Conservation (phyloP, 1,140 invertebrate genomes). For the Dreissena polymorpha region DNA sequence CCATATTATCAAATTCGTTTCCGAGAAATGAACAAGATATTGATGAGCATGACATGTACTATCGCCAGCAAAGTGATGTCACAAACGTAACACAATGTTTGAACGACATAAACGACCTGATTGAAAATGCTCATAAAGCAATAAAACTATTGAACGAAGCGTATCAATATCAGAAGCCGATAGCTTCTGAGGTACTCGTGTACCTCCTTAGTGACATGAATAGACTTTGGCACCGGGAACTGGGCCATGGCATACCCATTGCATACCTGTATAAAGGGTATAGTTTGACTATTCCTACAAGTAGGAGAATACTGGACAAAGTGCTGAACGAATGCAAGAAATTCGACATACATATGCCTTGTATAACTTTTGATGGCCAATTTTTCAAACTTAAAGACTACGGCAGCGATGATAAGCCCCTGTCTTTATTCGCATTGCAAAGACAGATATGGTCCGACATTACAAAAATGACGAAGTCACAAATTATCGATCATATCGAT, state of each 20-base stretch:
- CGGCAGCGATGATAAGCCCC: too few relatives aligned
- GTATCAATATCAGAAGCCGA: slow-evolving; percentile 10
- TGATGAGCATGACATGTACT: too few relatives aligned
- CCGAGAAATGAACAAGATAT: too few relatives aligned
- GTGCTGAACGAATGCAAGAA: not conserved
- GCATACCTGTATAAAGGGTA: slow-evolving; percentile 24
- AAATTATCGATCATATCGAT: too few relatives aligned
- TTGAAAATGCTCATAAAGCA: too few relatives aligned
- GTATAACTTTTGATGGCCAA: slow-evolving; percentile 16
- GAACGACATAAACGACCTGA: too few relatives aligned
- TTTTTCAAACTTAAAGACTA: not conserved
- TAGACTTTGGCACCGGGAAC: slow-evolving; percentile 12
- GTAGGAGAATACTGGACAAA: not conserved
- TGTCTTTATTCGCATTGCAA: too few relatives aligned
- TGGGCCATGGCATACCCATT: slow-evolving; percentile 8
- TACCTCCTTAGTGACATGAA: slow-evolving; percentile 16
- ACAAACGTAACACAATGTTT: too few relatives aligned
- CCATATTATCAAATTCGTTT: too few relatives aligned
- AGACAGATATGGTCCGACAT: too few relatives aligned
- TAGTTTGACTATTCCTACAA: not conserved
- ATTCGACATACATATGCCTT: not conserved
- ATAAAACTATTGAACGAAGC: slow-evolving; percentile 3
- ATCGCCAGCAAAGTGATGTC: too few relatives aligned
- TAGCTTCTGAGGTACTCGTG: slow-evolving; percentile 24
- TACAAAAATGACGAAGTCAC: too few relatives aligned